Percentiles rank a stretch among this genome's conserved stretches.
phyloP scores from a whole-genome alignment of 1,140 invertebrate species.

The Halesus radiatus region DNA sequence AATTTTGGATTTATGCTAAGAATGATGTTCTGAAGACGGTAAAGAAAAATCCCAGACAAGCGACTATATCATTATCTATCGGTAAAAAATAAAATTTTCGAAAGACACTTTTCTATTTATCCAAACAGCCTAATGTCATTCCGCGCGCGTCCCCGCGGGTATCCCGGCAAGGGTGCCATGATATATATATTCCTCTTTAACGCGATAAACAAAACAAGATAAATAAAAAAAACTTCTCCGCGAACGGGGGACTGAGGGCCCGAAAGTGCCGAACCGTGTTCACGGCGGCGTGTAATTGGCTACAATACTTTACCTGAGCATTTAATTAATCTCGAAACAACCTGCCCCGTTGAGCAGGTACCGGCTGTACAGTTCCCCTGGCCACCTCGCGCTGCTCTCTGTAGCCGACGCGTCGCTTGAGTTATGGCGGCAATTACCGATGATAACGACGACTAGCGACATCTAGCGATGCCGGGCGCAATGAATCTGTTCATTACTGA shows the following conservation, averaged over 20 bases:
- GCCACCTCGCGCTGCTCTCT: background rate
- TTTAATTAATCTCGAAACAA: conserved; percentile 55
- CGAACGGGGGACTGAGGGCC: background rate
- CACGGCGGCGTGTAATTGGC: conserved; percentile 56
- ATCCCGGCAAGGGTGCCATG: background rate
- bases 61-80: no score
- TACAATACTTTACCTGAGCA: conserved; percentile 56
- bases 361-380: background rate
- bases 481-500: background rate
- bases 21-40: no score
- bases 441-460: conserved; percentile 15
- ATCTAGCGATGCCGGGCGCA: conserved; percentile 5
- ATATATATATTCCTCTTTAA: conserved; percentile 23
- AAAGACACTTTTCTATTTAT: background rate
- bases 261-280: conserved; percentile 56
- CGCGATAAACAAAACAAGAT: conserved; percentile 36
- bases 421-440: conserved; percentile 19
- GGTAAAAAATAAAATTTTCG: no score
- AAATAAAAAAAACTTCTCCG: conserved; percentile 29
- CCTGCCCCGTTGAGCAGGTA: conserved; percentile 4
- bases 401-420: conserved; percentile 6
- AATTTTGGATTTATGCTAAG: no score
- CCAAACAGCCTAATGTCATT: background rate
- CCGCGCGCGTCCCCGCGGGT: background rate
- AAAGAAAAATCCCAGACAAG: no score